Evolutionary conservation across 2,797 vertebrate species (phyloP), one percentile per base, ranked within the genome.

Genomic region (Urosaurus nigricauda): DNA sequence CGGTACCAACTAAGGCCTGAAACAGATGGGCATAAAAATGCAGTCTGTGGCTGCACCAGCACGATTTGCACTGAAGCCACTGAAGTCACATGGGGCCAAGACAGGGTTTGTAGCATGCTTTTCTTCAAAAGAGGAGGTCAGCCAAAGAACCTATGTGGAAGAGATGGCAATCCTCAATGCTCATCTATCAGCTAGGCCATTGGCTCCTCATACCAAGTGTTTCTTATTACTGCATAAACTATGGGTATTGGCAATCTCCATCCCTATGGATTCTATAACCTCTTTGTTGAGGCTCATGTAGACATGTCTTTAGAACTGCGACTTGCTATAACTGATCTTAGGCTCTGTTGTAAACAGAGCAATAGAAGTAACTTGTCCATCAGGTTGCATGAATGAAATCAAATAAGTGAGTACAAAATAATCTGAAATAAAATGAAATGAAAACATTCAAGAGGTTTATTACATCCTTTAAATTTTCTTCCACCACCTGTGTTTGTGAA

Each of bases 281-380:
- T 32, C 32, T 89, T 21, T 91, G 53, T 87, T 90, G 88, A 94
- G 89, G 79, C 83, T 7, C 26, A 90, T 29, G 11, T n/a, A 60
- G 35, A 37, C 29, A n/a, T 40, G 19, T 35, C 17, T 70, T 70
- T 68, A 16, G 13, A 83, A 32, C 11, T 1, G 2, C 53, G 21
- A 82, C 89, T 17, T 91, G 68, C 88, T 89, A 89, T 93, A 91
- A 80, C 83, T 5, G 32, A 89, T 40, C 21, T 13, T 77, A 63
- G 9, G 43, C 17, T 87, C 83, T 78, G 74, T 89, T 91, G 91
- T 79, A 91, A n/a, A 78, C 85, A 90, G 53, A 87, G 83, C 29
- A 8, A 65, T 68, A 40, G 47, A n/a, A 56, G 73, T 26, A 14
- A 58, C 43, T 4, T 83, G 32, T 73, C 88, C 93, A 93, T 92